A percentile compares a stretch with the other conserved stretches of the same genome.
Evolutionary conservation across 2,888 invertebrate species (phyloP).

Genomic region (Dorcus parallelipipedus): DNA sequence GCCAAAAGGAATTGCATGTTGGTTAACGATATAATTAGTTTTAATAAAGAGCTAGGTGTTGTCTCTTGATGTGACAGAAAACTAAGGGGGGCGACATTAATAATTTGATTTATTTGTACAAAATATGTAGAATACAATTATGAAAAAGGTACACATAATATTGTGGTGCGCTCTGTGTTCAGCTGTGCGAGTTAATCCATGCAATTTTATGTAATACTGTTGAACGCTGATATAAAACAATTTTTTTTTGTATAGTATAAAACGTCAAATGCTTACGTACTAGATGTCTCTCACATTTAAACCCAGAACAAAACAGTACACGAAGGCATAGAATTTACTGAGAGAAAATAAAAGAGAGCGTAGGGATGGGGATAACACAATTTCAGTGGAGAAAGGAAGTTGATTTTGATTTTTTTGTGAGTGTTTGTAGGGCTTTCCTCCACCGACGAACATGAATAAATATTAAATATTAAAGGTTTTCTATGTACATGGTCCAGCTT

Average conservation of each 20-base stretch:
- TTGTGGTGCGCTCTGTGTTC: slow-evolving; percentile 37
- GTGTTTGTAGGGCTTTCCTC: background rate
- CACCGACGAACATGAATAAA: background rate
- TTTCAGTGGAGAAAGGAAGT: slow-evolving; percentile 2
- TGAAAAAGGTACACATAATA: slow-evolving; percentile 19
- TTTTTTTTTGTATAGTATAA: slow-evolving; percentile 25
- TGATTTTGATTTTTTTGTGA: background rate
- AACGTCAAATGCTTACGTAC: slow-evolving; percentile 18
- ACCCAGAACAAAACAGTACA: slow-evolving; percentile 5
- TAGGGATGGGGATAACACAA: slow-evolving; percentile 25
- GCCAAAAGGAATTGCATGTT: no score
- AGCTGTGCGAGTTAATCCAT: slow-evolving; percentile 37
- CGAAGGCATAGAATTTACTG: slow-evolving; percentile 20
- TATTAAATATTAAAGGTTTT: background rate
- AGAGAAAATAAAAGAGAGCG: slow-evolving; percentile 15
- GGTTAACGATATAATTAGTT: no score
- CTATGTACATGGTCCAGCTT: background rate
- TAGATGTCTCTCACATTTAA: slow-evolving; percentile 1
- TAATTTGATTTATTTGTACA: slow-evolving; percentile 33
- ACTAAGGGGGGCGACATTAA: slow-evolving; percentile 1
- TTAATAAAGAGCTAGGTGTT: no score
- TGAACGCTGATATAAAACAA: slow-evolving; percentile 18
- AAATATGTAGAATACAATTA: slow-evolving; percentile 31
- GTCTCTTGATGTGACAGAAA: no score
- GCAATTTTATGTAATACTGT: slow-evolving; percentile 20